These are phyloP conservation scores for Agrochola lota DNA, from an alignment of 2,888 invertebrate species.

Conservation along the genomic window DNA sequence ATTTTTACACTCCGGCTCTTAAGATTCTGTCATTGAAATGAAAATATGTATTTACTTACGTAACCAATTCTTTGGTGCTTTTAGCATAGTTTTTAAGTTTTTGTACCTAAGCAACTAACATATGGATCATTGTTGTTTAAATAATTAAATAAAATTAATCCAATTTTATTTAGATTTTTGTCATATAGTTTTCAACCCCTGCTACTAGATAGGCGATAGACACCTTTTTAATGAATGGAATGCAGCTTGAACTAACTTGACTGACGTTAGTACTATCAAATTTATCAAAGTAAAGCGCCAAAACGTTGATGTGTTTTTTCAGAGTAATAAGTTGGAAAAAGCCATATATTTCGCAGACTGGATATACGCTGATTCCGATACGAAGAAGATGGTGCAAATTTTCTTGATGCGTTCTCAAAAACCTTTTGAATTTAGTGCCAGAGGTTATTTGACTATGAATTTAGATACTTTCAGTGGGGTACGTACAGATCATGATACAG, in stretches of 20 bases:
- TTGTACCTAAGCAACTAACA: too few species aligned
- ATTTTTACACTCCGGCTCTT: background rate
- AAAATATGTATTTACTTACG: too few species aligned
- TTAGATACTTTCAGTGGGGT: conserved; percentile 83
- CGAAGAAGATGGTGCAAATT: conserved; percentile 78
- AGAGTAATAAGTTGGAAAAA: conserved; percentile 79
- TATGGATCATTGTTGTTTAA: too few species aligned
- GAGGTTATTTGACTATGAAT: conserved; percentile 82
- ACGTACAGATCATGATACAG: conserved; percentile 18
- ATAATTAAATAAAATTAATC: too few species aligned
- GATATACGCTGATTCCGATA: conserved; percentile 77
- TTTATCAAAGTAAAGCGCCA: too few species aligned
- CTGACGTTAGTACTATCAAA: background rate
- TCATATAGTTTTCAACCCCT: background rate
- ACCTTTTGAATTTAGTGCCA: conserved; percentile 81
- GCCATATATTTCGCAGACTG: conserved; percentile 82
- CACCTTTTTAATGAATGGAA: background rate
- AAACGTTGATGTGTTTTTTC: conserved; percentile 48
- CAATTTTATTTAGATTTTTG: background rate
- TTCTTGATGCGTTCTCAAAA: conserved; percentile 81
- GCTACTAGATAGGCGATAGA: background rate
- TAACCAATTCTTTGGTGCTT: background rate
- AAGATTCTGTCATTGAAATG: background rate
- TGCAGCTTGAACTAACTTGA: background rate
- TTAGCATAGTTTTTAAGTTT: too few species aligned